A percentile compares a stretch with the other conserved stretches of the same genome.
phyloP scores from a whole-genome alignment of 2,888 invertebrate genomes.

The Adineta ricciae region DNA sequence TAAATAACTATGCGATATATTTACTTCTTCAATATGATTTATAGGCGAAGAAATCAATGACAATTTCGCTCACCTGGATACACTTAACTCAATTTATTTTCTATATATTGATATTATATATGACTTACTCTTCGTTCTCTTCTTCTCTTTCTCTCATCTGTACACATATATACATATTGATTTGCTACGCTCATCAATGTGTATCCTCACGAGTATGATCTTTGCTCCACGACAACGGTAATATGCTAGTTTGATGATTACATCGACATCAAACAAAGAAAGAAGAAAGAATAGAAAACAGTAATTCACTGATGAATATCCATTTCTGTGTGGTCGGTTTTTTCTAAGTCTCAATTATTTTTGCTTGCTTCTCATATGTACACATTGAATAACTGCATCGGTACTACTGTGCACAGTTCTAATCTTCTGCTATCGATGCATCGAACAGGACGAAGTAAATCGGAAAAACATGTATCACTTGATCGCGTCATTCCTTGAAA shows the following conservation, averaged over 20 bases:
- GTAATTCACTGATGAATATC: background rate
- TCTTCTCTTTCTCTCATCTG: too few species aligned
- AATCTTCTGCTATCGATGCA: background rate
- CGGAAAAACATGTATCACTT: background rate
- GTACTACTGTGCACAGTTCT: background rate
- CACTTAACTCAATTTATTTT: background rate
- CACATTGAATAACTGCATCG: background rate
- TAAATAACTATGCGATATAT: background rate
- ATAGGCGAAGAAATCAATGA: background rate
- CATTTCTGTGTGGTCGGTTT: too few species aligned
- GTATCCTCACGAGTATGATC: background rate
- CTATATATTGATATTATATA: background rate
- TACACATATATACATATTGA: background rate
- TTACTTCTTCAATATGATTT: background rate
- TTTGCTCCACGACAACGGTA: background rate
- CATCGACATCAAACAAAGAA: background rate
- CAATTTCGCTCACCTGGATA: background rate
- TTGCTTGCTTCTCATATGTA: background rate
- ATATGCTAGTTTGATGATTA: background rate
- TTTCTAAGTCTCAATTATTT: background rate
- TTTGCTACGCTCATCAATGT: background rate
- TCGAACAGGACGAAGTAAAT: background rate
- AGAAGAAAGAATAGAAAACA: background rate
- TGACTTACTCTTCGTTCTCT: background rate
- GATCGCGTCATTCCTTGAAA: background rate